Evolutionary conservation across 2,797 vertebrate species (phyloP), one percentile per base, ranked within the genome.

Genomic region (Siniperca scherzeri): DNA sequence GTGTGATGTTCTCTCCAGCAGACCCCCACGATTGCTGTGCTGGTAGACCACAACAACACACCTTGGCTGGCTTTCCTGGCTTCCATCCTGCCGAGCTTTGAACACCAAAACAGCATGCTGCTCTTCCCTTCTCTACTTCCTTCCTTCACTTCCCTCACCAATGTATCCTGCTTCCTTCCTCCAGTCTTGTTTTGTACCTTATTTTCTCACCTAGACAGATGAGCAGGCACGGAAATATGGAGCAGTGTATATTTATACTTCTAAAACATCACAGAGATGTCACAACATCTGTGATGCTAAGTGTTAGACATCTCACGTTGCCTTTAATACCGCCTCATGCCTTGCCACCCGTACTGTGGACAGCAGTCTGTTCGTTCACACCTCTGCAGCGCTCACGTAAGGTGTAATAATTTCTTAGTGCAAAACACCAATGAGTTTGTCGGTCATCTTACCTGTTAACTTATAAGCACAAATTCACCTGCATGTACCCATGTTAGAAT

Each of bases 1-100:
- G 94, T 96, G 95, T 96, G 95, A 96, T 97, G 95, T 96, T 95
- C 92, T 92, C 93, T 96, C 93, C 94, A 95, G 94, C 94, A 91
- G 89, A 89, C 82, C 88, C 89, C 93, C 92, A 7, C 76, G 91
- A 91, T 95, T 91, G 85, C 91, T 86, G 89, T 81, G 83, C 91
- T 90, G 94, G 86, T 93, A 92, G 93, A 94, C 95, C 93, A 92
- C 94, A 93, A 95, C 95, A 96, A 94, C 92, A 93, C 88, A 93
- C 89, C 95, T 95, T 96, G 96, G 96, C 95, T 64, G 78, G 33
- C 87, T 84, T 94, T 93, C 87, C 93, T 95, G 95, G 96, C 93
- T 88, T 89, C 92, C 89, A 53, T 81, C 93, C 91, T 77, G 89
- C 88, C 77, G 81, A 57, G 81, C 86, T n/a, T 67, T 13, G 2